Evolutionary conservation across 1,140 invertebrate species (phyloP).

Genomic region (Steinernema feltiae): DNA sequence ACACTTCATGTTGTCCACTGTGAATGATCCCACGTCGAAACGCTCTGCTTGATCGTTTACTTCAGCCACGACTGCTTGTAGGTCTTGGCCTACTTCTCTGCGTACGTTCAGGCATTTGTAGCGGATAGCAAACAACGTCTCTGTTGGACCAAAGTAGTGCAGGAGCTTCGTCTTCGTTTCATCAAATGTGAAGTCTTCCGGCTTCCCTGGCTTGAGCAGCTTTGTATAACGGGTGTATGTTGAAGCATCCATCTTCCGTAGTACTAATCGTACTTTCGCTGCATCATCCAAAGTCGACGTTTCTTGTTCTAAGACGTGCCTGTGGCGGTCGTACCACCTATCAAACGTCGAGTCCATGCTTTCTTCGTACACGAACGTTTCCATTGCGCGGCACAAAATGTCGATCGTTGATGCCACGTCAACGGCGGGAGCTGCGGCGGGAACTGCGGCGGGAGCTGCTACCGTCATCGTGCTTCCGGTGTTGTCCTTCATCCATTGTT

Average conservation of each 20-base stretch:
- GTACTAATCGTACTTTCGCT: background rate
- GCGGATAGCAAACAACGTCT: background rate
- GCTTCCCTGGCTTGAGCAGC: background rate
- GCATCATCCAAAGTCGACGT: background rate
- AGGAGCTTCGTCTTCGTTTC: background rate
- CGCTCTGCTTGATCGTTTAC: background rate
- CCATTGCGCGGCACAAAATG: too few relatives aligned
- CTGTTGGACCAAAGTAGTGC: background rate
- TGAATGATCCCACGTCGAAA: background rate
- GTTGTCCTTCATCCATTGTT: too few relatives aligned
- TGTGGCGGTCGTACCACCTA: conserved; percentile 6
- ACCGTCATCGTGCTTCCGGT: too few relatives aligned
- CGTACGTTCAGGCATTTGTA: background rate
- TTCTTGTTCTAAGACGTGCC: background rate
- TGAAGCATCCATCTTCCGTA: background rate
- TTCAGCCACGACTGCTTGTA: background rate
- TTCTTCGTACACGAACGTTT: background rate
- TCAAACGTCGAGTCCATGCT: background rate
- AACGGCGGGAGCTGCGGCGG: too few relatives aligned
- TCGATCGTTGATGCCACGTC: too few relatives aligned
- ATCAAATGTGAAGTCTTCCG: background rate
- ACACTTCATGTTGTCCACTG: background rate
- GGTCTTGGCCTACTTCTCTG: background rate
- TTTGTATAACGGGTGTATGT: background rate
- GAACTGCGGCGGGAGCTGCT: too few relatives aligned